These are phyloP conservation scores for Sitta carolinensis DNA, from an alignment of 2,797 vertebrate genomes.

Conservation along the genomic window DNA sequence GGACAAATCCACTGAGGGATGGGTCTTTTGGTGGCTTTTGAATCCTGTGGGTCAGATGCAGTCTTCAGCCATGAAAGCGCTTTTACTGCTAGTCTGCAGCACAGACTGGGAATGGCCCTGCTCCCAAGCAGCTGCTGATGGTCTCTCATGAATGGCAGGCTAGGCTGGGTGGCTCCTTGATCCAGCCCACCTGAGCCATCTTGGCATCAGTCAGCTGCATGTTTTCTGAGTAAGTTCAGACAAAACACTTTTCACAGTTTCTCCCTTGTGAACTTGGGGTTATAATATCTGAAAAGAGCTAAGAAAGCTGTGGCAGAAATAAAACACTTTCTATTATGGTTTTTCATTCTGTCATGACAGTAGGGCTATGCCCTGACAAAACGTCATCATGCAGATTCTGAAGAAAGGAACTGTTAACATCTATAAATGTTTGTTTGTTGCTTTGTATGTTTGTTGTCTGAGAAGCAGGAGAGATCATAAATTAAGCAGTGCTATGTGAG, in stretches of 20 bases:
- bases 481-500: not conserved
- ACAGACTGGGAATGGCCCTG: not conserved
- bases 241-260: not conserved
- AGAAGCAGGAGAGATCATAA: not conserved
- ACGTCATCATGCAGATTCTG: not conserved
- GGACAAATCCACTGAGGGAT: not conserved
- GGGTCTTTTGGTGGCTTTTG: not conserved
- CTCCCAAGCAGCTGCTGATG: not conserved
- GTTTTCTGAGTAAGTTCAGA: not conserved
- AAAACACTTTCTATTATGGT: not conserved
- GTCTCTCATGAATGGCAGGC: not conserved
- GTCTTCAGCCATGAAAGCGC: not conserved
- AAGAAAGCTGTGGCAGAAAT: slow-evolving; percentile 3
- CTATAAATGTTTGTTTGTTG: not conserved
- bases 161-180: not conserved
- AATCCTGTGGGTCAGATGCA: not conserved
- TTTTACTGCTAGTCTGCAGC: not conserved
- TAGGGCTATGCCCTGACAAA: not conserved
- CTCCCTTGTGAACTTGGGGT: not conserved
- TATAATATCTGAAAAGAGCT: not conserved
- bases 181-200: not conserved
- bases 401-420: not conserved
- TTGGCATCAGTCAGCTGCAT: not conserved
- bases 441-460: not conserved
- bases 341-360: not conserved